Evolutionary conservation across 2,113 vertebrate species (phyloP).

Genomic region (Heterocephalus glaber): DNA sequence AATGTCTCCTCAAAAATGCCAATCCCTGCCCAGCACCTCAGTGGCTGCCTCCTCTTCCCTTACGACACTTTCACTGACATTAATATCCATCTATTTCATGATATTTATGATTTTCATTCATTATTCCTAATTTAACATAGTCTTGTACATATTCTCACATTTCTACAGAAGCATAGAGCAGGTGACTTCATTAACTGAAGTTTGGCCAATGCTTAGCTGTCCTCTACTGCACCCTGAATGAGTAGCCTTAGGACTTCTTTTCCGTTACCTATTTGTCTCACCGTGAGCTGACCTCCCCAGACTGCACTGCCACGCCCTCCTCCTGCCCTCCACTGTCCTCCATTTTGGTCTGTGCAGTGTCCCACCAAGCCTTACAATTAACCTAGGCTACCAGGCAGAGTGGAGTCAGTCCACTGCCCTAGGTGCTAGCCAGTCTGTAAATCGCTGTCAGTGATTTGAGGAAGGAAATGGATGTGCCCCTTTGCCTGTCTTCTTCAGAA

Average conservation of each 20-base stretch:
- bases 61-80: neutral
- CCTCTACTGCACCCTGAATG: neutral
- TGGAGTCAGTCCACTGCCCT: neutral
- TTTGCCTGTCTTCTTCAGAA: neutral
- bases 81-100: neutral
- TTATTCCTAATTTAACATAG: neutral
- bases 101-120: neutral
- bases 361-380: neutral
- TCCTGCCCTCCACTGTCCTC: neutral
- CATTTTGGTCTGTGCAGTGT: neutral
- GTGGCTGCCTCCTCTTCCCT: neutral
- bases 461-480: neutral
- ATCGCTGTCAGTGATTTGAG: conserved; percentile 23
- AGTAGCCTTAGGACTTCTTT: neutral
- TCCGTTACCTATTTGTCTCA: neutral
- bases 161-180: neutral
- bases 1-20: neutral
- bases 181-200: neutral
- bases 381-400: neutral
- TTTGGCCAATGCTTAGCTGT: neutral
- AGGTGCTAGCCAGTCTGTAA: neutral
- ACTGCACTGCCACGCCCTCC: neutral
- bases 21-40: neutral
- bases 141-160: neutral
- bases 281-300: neutral